A percentile compares a stretch with the other conserved stretches of the same genome.
Evolutionary conservation across 2,888 invertebrate species (phyloP).

Genomic region (Amiota mariae): DNA sequence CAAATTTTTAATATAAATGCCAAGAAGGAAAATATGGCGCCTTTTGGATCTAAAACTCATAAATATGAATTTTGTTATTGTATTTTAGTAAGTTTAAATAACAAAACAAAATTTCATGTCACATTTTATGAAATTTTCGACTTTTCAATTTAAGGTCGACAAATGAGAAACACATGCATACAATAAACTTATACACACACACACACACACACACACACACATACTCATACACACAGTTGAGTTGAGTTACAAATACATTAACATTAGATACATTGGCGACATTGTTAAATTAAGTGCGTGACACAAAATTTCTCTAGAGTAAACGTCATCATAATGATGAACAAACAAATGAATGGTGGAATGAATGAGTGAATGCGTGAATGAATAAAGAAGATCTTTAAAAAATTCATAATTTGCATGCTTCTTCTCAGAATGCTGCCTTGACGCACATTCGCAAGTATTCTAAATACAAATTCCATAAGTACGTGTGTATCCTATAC

Average conservation of each 20-base stretch:
- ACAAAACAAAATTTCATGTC: slow-evolving; percentile 20
- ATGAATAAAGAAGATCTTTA: too few relatives aligned
- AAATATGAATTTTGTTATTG: neutral
- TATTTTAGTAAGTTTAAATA: slow-evolving; percentile 1
- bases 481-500: too few relatives aligned
- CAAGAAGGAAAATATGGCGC: neutral
- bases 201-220: slow-evolving; percentile 4
- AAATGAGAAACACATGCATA: slow-evolving; percentile 13
- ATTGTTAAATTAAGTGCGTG: slow-evolving; percentile 16
- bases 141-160: slow-evolving; percentile 23
- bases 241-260: neutral
- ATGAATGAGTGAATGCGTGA: too few relatives aligned
- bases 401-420: slow-evolving; percentile 36
- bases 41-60: neutral
- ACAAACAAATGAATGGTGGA: neutral
- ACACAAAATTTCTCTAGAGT: slow-evolving; percentile 23
- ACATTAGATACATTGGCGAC: neutral
- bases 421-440: slow-evolving; percentile 41
- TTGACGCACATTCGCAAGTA: too few relatives aligned
- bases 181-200: neutral
- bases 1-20: slow-evolving; percentile 15
- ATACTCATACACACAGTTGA: neutral
- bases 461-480: too few relatives aligned
- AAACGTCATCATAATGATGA: neutral
- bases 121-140: slow-evolving; percentile 29